phyloP scores from a whole-genome alignment of 2,888 invertebrate species.

The Xestoiulus laeticollis region DNA sequence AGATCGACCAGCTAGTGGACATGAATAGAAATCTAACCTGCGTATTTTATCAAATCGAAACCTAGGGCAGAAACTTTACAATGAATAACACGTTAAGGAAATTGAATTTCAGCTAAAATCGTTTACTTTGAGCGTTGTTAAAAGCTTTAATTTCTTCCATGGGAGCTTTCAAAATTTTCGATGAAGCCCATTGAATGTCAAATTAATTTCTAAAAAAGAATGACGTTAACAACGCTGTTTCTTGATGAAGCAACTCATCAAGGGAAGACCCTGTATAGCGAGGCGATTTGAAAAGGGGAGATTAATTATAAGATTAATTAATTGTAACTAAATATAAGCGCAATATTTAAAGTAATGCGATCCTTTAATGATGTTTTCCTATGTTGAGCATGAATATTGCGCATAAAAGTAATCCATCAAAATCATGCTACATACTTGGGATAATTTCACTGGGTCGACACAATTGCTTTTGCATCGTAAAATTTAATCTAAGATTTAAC shows the following conservation, averaged over 20 bases:
- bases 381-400: background rate
- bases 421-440: background rate
- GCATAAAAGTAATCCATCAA: background rate
- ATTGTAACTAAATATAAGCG: background rate
- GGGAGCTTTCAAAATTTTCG: background rate
- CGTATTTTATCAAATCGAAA: background rate
- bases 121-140: background rate
- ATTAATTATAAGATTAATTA: constrained; percentile 34
- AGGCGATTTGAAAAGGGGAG: background rate
- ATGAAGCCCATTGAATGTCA: background rate
- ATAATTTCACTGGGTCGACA: background rate
- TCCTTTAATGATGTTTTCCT: background rate
- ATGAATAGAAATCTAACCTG: background rate
- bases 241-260: background rate
- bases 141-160: background rate
- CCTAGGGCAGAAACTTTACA: background rate
- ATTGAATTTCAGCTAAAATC: background rate
- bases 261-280: background rate
- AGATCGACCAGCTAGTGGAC: background rate
- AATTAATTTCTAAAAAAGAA: background rate
- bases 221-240: background rate
- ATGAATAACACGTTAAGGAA: background rate
- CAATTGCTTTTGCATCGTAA: background rate
- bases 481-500: background rate
- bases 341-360: constrained; percentile 7